Conservation (phyloP, 2,888 invertebrate genomes). For the Tachina grossa region DNA sequence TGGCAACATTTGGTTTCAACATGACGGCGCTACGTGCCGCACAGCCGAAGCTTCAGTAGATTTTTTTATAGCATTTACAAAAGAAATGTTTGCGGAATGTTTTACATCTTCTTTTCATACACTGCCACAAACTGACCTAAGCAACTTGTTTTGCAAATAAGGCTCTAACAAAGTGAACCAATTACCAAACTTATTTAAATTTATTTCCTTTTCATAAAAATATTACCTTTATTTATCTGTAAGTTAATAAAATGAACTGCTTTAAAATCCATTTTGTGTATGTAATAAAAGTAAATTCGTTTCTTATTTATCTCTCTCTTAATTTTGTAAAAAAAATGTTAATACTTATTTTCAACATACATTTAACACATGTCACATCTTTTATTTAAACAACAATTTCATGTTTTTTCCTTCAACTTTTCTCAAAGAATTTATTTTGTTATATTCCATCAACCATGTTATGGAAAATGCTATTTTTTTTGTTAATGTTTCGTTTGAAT, state of each 20-base stretch:
- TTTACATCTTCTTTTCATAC: too few relatives aligned
- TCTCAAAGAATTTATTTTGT: slow-evolving; percentile 37
- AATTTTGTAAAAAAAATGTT: slow-evolving; percentile 40
- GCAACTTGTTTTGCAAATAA: too few relatives aligned
- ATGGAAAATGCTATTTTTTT: slow-evolving; percentile 56
- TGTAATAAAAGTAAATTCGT: not conserved
- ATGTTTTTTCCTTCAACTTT: slow-evolving; percentile 25
- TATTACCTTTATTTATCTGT: not conserved
- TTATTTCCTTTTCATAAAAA: not conserved
- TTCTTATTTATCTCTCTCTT: not conserved
- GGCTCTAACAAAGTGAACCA: not conserved
- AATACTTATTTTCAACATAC: slow-evolving; percentile 39
- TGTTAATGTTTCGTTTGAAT: slow-evolving; percentile 17
- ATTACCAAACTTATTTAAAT: not conserved
- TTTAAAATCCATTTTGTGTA: not conserved
- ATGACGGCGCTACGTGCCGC: too few relatives aligned
- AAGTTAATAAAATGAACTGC: not conserved
- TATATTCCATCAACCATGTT: slow-evolving; percentile 56
- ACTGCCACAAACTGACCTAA: too few relatives aligned
- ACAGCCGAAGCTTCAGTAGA: too few relatives aligned
- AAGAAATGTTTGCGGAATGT: too few relatives aligned
- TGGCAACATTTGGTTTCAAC: too few relatives aligned
- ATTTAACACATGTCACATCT: slow-evolving; percentile 67
- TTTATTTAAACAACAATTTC: slow-evolving; percentile 63
- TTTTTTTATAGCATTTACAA: too few relatives aligned